phyloP scores from a whole-genome alignment of 1,140 invertebrate species.

The Lucilia cuprina region DNA sequence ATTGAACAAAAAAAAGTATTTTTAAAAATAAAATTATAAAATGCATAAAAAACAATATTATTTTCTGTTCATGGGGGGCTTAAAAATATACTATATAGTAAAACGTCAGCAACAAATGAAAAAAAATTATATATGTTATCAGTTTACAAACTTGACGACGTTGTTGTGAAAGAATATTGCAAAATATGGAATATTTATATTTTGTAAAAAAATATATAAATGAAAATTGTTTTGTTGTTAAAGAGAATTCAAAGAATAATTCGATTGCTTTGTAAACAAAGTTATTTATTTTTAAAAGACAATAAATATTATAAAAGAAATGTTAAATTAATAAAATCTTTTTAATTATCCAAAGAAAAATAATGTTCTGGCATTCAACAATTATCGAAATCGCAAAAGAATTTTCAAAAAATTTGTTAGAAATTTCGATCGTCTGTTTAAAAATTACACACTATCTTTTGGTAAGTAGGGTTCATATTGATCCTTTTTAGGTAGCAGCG shows the following conservation, averaged over 20 bases:
- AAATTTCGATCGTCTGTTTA: too few species aligned
- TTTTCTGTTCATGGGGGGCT: neutral
- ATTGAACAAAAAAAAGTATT: neutral
- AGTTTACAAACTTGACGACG: neutral
- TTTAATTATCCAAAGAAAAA: too few species aligned
- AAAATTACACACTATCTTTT: too few species aligned
- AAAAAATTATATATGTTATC: neutral
- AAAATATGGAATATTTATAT: too few species aligned
- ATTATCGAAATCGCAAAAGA: too few species aligned
- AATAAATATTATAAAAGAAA: neutral
- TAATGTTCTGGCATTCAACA: too few species aligned
- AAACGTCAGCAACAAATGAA: neutral
- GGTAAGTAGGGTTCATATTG: too few species aligned
- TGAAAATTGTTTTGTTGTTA: neutral
- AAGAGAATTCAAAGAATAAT: neutral
- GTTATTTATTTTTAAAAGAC: neutral
- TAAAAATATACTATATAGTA: neutral
- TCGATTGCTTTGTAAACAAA: neutral
- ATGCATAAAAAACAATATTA: neutral
- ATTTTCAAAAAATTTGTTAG: too few species aligned
- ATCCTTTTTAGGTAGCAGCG: too few species aligned
- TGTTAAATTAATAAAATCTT: too few species aligned
- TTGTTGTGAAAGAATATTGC: neutral
- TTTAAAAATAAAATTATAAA: neutral
- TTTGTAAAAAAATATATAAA: too few species aligned